Conservation (phyloP, 2,797 vertebrate species). For the Hafferia zeledoni region DNA sequence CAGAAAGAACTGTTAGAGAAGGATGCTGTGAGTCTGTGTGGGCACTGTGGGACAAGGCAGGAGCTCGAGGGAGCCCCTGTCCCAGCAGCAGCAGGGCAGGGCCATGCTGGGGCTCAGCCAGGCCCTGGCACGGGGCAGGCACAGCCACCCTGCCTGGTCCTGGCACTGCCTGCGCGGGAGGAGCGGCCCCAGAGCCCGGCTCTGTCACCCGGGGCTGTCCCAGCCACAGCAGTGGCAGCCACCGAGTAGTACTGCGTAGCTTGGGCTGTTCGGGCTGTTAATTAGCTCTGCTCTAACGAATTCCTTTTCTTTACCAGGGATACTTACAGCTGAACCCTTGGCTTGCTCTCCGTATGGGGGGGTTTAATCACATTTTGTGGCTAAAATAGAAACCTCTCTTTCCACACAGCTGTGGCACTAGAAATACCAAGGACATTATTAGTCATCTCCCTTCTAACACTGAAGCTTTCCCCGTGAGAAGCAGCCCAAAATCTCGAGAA, state of each 20-base stretch:
- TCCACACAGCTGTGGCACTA: background rate
- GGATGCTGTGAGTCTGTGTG: background rate
- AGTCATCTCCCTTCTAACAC: background rate
- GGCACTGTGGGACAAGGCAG: background rate
- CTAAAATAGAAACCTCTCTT: background rate
- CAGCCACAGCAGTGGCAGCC: background rate
- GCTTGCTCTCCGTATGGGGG: background rate
- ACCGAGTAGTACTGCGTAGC: background rate
- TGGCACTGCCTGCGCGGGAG: background rate
- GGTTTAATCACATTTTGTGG: background rate
- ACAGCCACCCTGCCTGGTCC: background rate
- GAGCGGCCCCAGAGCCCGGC: background rate
- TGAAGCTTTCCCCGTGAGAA: background rate
- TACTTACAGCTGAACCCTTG: background rate
- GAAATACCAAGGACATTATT: background rate
- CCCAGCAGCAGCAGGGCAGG: background rate
- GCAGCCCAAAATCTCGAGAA: background rate
- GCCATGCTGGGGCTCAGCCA: rapidly evolving
- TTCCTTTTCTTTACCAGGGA: background rate
- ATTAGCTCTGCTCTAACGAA: background rate
- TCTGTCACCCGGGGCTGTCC: background rate
- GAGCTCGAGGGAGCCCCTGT: background rate
- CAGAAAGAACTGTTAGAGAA: background rate
- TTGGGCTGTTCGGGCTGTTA: background rate
- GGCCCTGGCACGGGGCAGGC: background rate